phyloP scores from a whole-genome alignment of 2,797 vertebrate genomes.

The Danio tinwini region DNA sequence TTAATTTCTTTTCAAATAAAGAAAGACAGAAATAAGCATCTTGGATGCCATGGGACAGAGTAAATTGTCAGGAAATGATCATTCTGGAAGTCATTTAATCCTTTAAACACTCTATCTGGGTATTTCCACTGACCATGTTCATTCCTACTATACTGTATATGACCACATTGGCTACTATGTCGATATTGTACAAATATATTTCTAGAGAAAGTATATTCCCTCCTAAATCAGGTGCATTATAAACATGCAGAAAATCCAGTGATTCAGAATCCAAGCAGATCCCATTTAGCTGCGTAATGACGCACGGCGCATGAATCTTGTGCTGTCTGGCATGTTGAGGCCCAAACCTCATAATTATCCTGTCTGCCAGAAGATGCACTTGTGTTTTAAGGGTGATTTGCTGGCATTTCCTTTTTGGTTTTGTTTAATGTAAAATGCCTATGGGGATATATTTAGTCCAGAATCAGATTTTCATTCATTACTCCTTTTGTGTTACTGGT shows the following conservation, averaged over 20 bases:
- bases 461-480: not conserved
- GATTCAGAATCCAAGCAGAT: not conserved
- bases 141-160: no score
- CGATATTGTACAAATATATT: no score
- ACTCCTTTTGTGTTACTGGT: not conserved
- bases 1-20: no score
- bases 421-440: not conserved
- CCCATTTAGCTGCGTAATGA: not conserved
- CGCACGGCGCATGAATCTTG: not conserved
- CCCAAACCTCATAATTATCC: not conserved
- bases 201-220: not conserved
- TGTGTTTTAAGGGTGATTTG: not conserved
- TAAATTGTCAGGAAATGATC: no score
- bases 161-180: no score
- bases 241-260: not conserved
- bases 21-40: no score
- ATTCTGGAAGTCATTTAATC: no score
- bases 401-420: no score
- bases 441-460: not conserved
- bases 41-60: no score
- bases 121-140: no score
- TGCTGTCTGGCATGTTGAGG: not conserved
- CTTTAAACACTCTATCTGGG: no score
- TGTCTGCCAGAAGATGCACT: not conserved
- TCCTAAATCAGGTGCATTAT: not conserved